Evolutionary conservation across 2,888 invertebrate genomes (phyloP), one percentile per base, ranked within the genome.

Genomic region (Tipula confusa): DNA sequence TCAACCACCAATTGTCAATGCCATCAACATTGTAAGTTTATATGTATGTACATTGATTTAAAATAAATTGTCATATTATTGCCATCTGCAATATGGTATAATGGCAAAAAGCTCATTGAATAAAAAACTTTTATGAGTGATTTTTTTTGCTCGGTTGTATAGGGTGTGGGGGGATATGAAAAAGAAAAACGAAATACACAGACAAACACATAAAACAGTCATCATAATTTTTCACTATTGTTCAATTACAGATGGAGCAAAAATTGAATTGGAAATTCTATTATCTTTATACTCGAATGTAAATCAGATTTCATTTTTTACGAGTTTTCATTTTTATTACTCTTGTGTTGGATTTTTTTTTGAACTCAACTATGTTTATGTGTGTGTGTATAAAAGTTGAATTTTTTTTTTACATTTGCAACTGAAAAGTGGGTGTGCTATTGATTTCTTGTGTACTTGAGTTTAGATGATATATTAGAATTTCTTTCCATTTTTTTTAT

Each of bases 391-490:
- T 18, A 11, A 24, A 24, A 24, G 24, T 24, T 64, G 64, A 43
- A 43, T 43, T 43, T 43, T 43, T 64, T n/a, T 43, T n/a, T 43
- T 9, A 33, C 7, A 33, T 33, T 43, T 9, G 64, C 24, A 64
- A 64, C 64, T 64, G 24, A 24, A 64, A 64, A 64, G 64, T 64
- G 64, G 64, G 64, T 64, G 64, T 64, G 64, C 64, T 64, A 64
- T 64, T 64, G 64, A 64, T 64, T 64, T 64, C 64, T 64, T 64
- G 24, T 64, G 24, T 64, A 64, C 64, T 64, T 64, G 18, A 64
- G n/a, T n/a, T n/a, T n/a, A n/a, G 64, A 64, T 64, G 64, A 64
- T 64, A 64, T 64, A 64, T 64, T 64, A 64, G 64, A 64, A 64
- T 43, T 43, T n/a, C 43, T 43, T 43, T n/a, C n/a, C n/a, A n/a